These are phyloP conservation scores for Matsumurasca onukii DNA, from an alignment of 1,140 invertebrate species.

Conservation along the genomic window DNA sequence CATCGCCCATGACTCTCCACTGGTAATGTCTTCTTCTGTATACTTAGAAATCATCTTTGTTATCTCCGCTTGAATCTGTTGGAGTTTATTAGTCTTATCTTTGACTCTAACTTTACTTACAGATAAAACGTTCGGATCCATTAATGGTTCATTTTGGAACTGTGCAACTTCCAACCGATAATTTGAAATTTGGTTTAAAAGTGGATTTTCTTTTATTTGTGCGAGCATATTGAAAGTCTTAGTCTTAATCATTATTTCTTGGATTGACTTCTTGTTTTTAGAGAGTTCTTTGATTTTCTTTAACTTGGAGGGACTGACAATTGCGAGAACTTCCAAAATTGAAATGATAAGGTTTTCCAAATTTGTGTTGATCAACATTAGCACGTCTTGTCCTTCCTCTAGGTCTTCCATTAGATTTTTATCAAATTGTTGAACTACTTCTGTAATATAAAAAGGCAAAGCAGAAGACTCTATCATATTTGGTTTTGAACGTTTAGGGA, in stretches of 20 bases:
- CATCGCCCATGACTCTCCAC: neutral
- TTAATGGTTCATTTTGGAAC: neutral
- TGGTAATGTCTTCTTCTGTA: neutral
- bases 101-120: neutral
- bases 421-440: slow-evolving; percentile 11
- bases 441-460: slow-evolving; percentile 10
- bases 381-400: neutral
- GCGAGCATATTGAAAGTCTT: slow-evolving; percentile 9
- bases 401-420: neutral
- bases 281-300: neutral
- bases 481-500: slow-evolving; percentile 8
- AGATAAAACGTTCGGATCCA: neutral
- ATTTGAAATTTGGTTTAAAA: neutral
- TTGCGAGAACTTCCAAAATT: slow-evolving; percentile 8
- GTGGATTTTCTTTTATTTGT: slow-evolving; percentile 5
- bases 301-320: slow-evolving; percentile 9
- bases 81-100: slow-evolving; percentile 4
- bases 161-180: slow-evolving; percentile 19
- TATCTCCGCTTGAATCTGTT: slow-evolving; percentile 15
- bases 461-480: neutral
- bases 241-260: slow-evolving; percentile 13
- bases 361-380: slow-evolving; percentile 1
- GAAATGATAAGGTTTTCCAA: slow-evolving; percentile 1
- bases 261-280: neutral
- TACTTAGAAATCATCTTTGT: neutral